These are phyloP conservation scores for Catharus ustulatus DNA, from an alignment of 2,797 vertebrate species.

Conservation along the genomic window DNA sequence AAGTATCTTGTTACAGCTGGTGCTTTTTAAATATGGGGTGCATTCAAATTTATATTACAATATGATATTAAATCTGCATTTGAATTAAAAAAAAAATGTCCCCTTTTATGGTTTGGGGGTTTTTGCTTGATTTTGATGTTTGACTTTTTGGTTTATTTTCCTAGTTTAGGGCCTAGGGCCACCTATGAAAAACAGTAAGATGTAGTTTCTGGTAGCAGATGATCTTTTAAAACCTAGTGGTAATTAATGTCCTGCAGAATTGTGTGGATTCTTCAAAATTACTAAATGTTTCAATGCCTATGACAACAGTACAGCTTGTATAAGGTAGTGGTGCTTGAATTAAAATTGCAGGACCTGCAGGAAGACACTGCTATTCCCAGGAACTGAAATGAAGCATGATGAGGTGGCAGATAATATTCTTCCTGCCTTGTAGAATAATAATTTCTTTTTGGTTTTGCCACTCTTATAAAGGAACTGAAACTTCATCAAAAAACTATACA, in stretches of 20 bases:
- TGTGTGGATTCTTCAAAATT: background rate
- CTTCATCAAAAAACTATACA: background rate
- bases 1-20: background rate
- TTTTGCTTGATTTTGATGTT: background rate
- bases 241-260: background rate
- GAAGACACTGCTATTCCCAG: background rate
- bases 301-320: background rate
- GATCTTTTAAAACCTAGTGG: background rate
- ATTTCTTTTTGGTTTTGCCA: background rate
- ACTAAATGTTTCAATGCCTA: background rate
- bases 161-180: background rate
- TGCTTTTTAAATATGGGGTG: background rate
- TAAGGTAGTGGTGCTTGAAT: background rate
- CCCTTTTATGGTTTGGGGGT: rapidly evolving
- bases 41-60: background rate
- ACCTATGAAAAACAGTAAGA: background rate
- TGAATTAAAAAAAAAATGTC: background rate
- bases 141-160: background rate
- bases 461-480: background rate
- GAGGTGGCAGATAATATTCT: background rate
- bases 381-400: background rate
- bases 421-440: background rate
- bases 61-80: background rate
- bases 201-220: background rate
- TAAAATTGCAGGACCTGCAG: background rate